phyloP scores from a whole-genome alignment of 2,888 invertebrate species.

The Nysson spinosus region DNA sequence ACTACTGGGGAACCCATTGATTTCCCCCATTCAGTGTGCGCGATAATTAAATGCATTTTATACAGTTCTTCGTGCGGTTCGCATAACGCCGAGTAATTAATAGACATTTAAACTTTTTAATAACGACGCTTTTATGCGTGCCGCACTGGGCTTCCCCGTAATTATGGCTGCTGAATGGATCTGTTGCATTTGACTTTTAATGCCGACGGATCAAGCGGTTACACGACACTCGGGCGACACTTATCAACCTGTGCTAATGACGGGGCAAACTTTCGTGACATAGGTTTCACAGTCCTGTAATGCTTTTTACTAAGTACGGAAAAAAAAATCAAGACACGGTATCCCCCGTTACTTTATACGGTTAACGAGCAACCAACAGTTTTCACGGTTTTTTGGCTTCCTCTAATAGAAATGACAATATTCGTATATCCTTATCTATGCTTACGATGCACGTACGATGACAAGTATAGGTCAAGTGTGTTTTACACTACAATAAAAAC shows the following conservation, averaged over 20 bases:
- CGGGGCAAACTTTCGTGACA: conserved; percentile 56
- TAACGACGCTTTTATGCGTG: conserved; percentile 72
- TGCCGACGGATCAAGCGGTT: conserved; percentile 66
- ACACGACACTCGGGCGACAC: conserved; percentile 57
- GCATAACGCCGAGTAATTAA: conserved; percentile 71
- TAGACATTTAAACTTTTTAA: conserved; percentile 75
- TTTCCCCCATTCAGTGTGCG: conserved; percentile 69
- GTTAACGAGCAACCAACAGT: conserved; percentile 18
- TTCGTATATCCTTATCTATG: not conserved
- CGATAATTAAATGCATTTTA: conserved; percentile 74
- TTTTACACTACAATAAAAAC: no score
- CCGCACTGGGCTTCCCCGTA: conserved; percentile 62
- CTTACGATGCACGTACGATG: no score
- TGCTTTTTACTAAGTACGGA: conserved; percentile 2
- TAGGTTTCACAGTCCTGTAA: conserved; percentile 15
- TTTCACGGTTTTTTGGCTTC: not conserved
- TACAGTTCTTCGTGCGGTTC: conserved; percentile 59
- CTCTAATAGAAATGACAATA: not conserved
- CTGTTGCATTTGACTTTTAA: conserved; percentile 73
- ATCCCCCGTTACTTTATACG: conserved; percentile 3
- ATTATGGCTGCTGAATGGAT: conserved; percentile 72
- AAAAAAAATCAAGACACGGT: conserved; percentile 22
- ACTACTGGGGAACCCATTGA: conserved; percentile 70
- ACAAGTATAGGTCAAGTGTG: no score
- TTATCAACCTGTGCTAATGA: conserved; percentile 63